phyloP scores from a whole-genome alignment of 2,113 vertebrate genomes.

The Eolophus roseicapilla region DNA sequence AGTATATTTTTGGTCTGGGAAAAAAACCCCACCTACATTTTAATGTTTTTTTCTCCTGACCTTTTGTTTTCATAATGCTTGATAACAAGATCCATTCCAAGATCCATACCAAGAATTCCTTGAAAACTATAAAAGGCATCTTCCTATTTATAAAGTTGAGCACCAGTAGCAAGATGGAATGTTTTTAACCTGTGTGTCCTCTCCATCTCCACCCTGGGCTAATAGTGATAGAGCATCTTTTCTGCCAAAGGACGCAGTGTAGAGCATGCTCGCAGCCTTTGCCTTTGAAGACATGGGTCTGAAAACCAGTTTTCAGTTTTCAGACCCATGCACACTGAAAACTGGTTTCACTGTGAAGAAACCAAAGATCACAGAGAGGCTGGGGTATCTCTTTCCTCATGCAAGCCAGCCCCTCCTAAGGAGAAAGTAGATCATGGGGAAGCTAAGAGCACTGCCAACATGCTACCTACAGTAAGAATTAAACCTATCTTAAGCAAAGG shows the following conservation, averaged over 20 bases:
- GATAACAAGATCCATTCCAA: background rate
- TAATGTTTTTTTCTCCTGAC: background rate
- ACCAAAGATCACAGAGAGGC: background rate
- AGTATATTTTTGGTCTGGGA: background rate
- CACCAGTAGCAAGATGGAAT: background rate
- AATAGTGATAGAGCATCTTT: background rate
- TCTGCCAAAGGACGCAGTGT: accelerated
- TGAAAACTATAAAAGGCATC: background rate
- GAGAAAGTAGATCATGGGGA: background rate
- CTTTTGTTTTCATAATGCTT: background rate
- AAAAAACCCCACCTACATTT: accelerated
- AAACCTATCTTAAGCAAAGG: slow-evolving; percentile 11
- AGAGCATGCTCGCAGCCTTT: background rate
- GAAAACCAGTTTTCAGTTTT: background rate
- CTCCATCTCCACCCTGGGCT: background rate
- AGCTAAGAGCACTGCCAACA: background rate
- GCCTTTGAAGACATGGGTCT: background rate
- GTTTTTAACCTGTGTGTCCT: background rate
- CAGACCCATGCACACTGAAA: background rate
- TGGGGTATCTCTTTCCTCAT: background rate
- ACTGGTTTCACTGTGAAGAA: background rate
- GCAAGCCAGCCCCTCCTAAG: accelerated
- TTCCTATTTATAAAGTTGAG: background rate
- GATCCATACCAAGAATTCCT: background rate
- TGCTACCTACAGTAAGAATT: background rate